Base-by-base conservation (phyloP, 2,888 invertebrate genomes). In the Heteromurus nitidus region DNA sequence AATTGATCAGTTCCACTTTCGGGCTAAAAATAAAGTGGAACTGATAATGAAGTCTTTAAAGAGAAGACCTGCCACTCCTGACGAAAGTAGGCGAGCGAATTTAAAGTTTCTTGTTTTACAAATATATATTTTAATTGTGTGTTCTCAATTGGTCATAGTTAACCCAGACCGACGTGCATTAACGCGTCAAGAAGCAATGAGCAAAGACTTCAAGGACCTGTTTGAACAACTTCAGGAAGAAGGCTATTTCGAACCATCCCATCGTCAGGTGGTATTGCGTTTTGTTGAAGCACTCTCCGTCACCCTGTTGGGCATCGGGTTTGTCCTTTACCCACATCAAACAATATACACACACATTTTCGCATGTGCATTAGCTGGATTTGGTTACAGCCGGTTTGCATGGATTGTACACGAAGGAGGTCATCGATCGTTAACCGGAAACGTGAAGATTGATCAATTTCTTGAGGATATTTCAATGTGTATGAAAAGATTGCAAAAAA, bases 401-500 rank as follows among this genome's bases (percentile, higher is more conserved):
- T 79, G 79, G 79, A 36, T 79, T 18, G 31, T 47, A 24, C 77
- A 77, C 18, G 77, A 77, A 70, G 69, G 62, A 36, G 77, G 77
- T 3, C 77, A 79, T 30, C 16, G 53, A n/a, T 79, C 79, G 7
- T 26, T 79, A 1, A 65, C 72, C 13, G 79, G 79, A 22, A 7
- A 64, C 1, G 62, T 50, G 11, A 62, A 62, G n/a, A 1, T 30
- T 7, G 65, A 65, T 42, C 16, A 65, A 65, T n/a, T 65, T 36
- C 13, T 65, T 3, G 42, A 65, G 44, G 67, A 73, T 2, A 36
- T 86, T 9, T 24, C 80, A 60, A 84, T 77, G n/a, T 82, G 85
- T 85, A 58, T 64, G 70, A n/a, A n/a, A n/a, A n/a, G n/a, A n/a
- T n/a, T n/a, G n/a, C n/a, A n/a, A n/a, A n/a, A n/a, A n/a, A n/a